These are phyloP conservation scores for Meliscaeva auricollis DNA, from an alignment of 2,888 invertebrate species.

Conservation along the genomic window DNA sequence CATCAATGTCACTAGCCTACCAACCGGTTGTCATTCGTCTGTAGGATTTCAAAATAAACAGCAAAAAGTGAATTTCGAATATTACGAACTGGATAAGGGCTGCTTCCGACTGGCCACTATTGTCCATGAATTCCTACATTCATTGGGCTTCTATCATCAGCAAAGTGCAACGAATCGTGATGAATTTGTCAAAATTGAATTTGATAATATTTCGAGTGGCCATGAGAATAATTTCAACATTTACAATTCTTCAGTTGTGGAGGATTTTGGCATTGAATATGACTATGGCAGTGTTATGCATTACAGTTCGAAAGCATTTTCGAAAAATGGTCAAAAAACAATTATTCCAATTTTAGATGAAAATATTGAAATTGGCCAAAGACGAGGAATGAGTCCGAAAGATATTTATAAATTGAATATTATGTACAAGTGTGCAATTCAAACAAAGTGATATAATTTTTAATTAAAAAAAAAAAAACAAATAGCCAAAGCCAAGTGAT, in stretches of 20 bases:
- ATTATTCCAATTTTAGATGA: conserved; percentile 85
- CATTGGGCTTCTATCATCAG: conserved; percentile 91
- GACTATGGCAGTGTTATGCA: conserved; percentile 93
- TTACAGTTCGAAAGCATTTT: conserved; percentile 90
- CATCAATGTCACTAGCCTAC: conserved; percentile 79
- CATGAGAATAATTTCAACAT: conserved; percentile 89
- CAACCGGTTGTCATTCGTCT: conserved; percentile 84
- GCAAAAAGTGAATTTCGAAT: conserved; percentile 80
- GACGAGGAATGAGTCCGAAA: conserved; percentile 69
- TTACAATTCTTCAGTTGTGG: conserved; percentile 85
- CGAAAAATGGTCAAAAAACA: conserved; percentile 88
- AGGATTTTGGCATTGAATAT: conserved; percentile 88
- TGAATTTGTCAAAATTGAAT: conserved; percentile 87
- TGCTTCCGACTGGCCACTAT: conserved; percentile 85
- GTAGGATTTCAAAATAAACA: conserved; percentile 87
- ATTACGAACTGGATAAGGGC: conserved; percentile 79
- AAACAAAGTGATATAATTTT: neutral
- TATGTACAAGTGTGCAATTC: conserved; percentile 78
- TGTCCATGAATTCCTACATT: conserved; percentile 91
- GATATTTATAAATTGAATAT: conserved; percentile 78
- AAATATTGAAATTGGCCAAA: conserved; percentile 77
- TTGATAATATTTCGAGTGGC: conserved; percentile 84
- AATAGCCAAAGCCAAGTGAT: neutral
- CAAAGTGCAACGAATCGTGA: conserved; percentile 91
- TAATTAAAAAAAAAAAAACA: neutral